phyloP scores from a whole-genome alignment of 2,797 vertebrate species.

The Aeoliscus strigatus region DNA sequence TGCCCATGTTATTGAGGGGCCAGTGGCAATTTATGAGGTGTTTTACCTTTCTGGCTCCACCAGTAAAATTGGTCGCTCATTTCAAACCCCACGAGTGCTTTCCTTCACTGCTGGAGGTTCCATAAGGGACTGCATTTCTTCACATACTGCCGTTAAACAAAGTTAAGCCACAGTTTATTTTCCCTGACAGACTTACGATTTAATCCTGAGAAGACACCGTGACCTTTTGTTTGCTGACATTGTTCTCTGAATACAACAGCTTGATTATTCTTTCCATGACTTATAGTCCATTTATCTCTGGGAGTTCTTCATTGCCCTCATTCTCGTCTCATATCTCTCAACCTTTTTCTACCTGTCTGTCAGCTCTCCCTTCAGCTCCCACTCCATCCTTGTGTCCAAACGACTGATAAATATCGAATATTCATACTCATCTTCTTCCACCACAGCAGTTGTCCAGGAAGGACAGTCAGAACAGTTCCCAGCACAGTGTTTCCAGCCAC shows the following conservation, averaged over 20 bases:
- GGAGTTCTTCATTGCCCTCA: slow-evolving; percentile 4
- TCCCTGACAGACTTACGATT: no score
- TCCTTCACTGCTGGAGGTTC: slow-evolving; percentile 54
- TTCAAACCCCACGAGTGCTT: slow-evolving; percentile 41
- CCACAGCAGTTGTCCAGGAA: slow-evolving; percentile 96
- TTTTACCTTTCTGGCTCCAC: slow-evolving; percentile 44
- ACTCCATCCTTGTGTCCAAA: no score
- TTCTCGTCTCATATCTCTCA: slow-evolving; percentile 15
- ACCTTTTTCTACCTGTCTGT: no score
- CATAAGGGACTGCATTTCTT: slow-evolving; percentile 34
- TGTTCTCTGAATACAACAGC: slow-evolving; percentile 27
- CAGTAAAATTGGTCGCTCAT: slow-evolving; percentile 32
- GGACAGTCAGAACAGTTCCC: slow-evolving; percentile 97
- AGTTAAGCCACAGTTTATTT: slow-evolving; percentile 25
- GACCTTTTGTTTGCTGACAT: slow-evolving; percentile 29
- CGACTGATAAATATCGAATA: slow-evolving; percentile 10
- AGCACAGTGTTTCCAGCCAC: slow-evolving; percentile 94
- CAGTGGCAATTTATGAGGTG: slow-evolving; percentile 44
- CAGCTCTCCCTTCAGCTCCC: no score
- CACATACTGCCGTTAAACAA: slow-evolving; percentile 53
- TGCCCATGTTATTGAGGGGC: slow-evolving; percentile 50
- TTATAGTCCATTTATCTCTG: no score
- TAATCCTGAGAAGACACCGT: no score
- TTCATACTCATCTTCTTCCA: slow-evolving; percentile 35
- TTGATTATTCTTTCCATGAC: slow-evolving; percentile 43